These are phyloP conservation scores for Chelmon rostratus DNA, from an alignment of 2,797 vertebrate species.

Conservation along the genomic window DNA sequence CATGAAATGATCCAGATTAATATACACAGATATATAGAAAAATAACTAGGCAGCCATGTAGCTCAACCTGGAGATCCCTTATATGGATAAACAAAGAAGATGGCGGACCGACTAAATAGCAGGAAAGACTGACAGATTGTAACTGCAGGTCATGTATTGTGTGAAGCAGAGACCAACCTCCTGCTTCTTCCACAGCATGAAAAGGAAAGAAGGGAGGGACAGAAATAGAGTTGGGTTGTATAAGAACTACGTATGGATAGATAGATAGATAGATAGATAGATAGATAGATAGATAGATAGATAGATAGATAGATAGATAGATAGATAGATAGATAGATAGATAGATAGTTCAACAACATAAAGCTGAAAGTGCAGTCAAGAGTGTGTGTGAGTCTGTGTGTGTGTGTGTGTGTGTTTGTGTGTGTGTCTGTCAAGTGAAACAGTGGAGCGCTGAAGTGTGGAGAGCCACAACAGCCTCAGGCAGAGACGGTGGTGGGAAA, in stretches of 20 bases:
- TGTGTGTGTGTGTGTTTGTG: slow-evolving; percentile 32
- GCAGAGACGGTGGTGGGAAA: slow-evolving; percentile 63
- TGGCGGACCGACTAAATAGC: slow-evolving; percentile 31
- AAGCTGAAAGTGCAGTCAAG: background rate
- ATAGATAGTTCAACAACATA: slow-evolving; percentile 23
- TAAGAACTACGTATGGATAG: slow-evolving; percentile 44
- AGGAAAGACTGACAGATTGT: slow-evolving; percentile 61
- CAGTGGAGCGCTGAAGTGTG: slow-evolving; percentile 62
- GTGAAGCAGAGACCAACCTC: slow-evolving; percentile 77
- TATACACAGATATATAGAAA: slow-evolving; percentile 6
- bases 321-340: slow-evolving; percentile 16
- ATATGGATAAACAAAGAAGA: slow-evolving; percentile 28
- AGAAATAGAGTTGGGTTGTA: slow-evolving; percentile 67
- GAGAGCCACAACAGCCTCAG: slow-evolving; percentile 68
- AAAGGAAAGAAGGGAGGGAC: slow-evolving; percentile 63
- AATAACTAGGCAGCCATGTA: background rate
- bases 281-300: slow-evolving; percentile 37
- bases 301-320: slow-evolving; percentile 28
- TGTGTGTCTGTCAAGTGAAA: slow-evolving; percentile 59
- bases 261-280: slow-evolving; percentile 25
- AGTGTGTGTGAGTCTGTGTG: slow-evolving; percentile 32
- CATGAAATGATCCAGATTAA: slow-evolving; percentile 21
- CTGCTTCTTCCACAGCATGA: slow-evolving; percentile 81
- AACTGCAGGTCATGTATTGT: slow-evolving; percentile 61
- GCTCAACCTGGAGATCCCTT: slow-evolving; percentile 12